Percentiles rank a stretch among this genome's conserved stretches.
phyloP scores from a whole-genome alignment of 2,888 invertebrate species.

The Eupithecia tripunctaria region DNA sequence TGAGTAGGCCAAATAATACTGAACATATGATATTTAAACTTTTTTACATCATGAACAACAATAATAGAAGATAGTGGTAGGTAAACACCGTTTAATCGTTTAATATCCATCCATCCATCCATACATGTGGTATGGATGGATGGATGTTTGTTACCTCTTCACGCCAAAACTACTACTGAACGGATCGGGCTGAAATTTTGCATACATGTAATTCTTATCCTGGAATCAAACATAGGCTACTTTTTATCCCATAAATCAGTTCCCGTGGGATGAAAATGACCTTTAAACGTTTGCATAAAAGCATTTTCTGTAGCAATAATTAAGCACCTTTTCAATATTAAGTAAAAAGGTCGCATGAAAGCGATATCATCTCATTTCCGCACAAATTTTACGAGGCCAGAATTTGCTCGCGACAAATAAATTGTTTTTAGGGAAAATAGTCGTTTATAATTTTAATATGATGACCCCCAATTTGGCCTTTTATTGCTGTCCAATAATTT shows the following conservation, averaged over 20 bases:
- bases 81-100: neutral
- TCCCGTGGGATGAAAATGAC: no score
- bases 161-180: no score
- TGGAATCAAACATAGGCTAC: no score
- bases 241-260: no score
- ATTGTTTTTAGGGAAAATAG: conserved; percentile 48
- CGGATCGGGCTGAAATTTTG: no score
- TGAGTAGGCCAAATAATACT: neutral
- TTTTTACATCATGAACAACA: neutral
- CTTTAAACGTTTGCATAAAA: no score
- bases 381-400: conserved; percentile 35
- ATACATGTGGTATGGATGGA: no score
- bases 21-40: neutral
- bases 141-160: no score
- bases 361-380: conserved; percentile 36
- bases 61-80: neutral
- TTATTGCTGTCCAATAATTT: conserved; percentile 14
- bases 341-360: conserved; percentile 21
- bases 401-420: conserved; percentile 48
- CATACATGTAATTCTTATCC: no score
- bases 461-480: conserved; percentile 8
- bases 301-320: neutral
- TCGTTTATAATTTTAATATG: conserved; percentile 12
- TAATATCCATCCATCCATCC: no score
- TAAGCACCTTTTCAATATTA: conserved; percentile 4